These are phyloP conservation scores for Sula dactylatra DNA, from an alignment of 2,113 vertebrate species.

Conservation along the genomic window DNA sequence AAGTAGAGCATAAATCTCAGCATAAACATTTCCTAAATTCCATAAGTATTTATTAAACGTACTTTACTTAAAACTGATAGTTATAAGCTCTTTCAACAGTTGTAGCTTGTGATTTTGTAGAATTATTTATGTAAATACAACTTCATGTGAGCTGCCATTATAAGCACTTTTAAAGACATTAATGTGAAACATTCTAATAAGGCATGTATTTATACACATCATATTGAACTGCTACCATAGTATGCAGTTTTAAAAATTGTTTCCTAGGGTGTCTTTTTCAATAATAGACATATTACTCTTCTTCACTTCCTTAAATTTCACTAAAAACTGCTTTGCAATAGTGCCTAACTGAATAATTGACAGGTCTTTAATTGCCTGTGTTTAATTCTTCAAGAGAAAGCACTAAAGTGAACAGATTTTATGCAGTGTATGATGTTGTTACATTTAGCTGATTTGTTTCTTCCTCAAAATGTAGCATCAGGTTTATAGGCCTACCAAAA, in stretches of 20 bases:
- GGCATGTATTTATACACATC: background rate
- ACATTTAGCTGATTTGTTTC: background rate
- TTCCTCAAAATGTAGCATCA: background rate
- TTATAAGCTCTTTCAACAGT: background rate
- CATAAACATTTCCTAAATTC: background rate
- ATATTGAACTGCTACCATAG: background rate
- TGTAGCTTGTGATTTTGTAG: background rate
- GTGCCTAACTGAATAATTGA: background rate
- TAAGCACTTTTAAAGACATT: conserved; percentile 14
- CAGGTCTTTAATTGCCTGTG: background rate
- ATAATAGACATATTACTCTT: background rate
- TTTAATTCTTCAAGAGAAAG: background rate
- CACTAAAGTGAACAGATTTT: background rate
- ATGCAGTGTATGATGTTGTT: background rate
- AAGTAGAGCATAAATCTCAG: background rate
- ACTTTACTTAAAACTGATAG: background rate
- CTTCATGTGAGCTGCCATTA: background rate
- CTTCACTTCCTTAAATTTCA: background rate
- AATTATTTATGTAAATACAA: conserved; percentile 10
- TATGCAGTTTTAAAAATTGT: background rate
- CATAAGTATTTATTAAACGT: background rate
- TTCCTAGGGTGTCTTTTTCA: conserved; percentile 6
- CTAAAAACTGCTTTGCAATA: background rate
- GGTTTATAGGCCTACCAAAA: background rate
- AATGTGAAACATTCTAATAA: conserved; percentile 39